phyloP scores from a whole-genome alignment of 1,140 invertebrate species.

The Pollicipes pollicipes region DNA sequence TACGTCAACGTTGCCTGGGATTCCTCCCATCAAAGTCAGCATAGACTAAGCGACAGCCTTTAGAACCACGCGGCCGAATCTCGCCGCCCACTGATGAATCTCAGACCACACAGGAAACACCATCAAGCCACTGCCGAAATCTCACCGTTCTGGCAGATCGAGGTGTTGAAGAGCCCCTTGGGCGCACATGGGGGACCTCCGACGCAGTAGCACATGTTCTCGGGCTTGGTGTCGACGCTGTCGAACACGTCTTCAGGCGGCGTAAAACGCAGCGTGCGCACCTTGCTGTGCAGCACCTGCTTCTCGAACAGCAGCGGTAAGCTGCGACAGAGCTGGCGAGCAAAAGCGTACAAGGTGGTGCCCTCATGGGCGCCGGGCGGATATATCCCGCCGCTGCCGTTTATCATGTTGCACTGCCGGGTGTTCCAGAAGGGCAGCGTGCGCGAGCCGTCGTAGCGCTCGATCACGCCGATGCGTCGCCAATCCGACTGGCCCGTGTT shows the following conservation, averaged over 20 bases:
- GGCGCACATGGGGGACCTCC: slow-evolving; percentile 63
- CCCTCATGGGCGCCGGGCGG: slow-evolving; percentile 60
- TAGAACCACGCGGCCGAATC: no score
- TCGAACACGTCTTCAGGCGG: slow-evolving; percentile 58
- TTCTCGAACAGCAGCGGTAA: slow-evolving; percentile 48
- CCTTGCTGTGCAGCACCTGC: slow-evolving; percentile 37
- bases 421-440: slow-evolving; percentile 52
- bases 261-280: slow-evolving; percentile 45
- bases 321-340: slow-evolving; percentile 66
- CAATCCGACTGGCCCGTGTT: background rate
- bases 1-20: no score
- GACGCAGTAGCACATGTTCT: slow-evolving; percentile 65
- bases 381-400: slow-evolving; percentile 71
- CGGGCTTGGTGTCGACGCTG: slow-evolving; percentile 45
- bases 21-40: no score
- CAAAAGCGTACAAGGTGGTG: slow-evolving; percentile 54
- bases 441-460: slow-evolving; percentile 46
- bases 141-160: slow-evolving; percentile 63
- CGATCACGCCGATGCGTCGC: slow-evolving; percentile 10
- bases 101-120: no score
- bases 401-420: slow-evolving; percentile 54
- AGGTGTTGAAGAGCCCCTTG: slow-evolving; percentile 67
- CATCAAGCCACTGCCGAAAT: no score
- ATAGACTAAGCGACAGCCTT: no score
- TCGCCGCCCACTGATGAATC: no score